Evolutionary conservation across 2,797 vertebrate genomes (phyloP), one percentile per base, ranked within the genome.

Genomic region (Acomys russatus): DNA sequence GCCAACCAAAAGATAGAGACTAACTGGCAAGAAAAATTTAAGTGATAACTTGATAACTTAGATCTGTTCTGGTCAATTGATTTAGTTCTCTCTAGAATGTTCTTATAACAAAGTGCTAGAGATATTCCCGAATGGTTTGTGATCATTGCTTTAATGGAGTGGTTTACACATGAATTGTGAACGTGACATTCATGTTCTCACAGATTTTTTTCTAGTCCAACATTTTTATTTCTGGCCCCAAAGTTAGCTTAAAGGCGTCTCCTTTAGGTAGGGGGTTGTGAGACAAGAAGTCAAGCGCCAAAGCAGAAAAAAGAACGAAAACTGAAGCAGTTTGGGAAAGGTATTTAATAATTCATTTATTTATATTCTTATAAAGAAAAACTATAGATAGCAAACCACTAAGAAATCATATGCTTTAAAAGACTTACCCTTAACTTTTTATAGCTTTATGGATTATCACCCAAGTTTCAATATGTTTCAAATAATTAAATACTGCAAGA

Each of bases 401-500:
- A 95, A 93, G 66, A 95, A 92, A 51, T 63, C 20, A 49, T 80
- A 28, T 0, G 1, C 33, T 4, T 49, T 25, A 38, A 54, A 86
- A 96, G 88, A 97, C 23, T 97, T 94, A 94, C 30, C 85, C 89
- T 66, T 94, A 91, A 73, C 30, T 88, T 73, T 97, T 97, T 84
- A 96, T 80, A 90, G 82, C 70, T 98, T 98, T 98, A 98, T 98
- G 98, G 97, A 97, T 96, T 98, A 97, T 98, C 98, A 98, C 96
- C 56, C 97, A 98, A 98, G 91, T 98, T 98, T 98, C 97, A 98
- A 96, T 98, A 97, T 98, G 95, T 96, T 95, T 98, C 98, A 98
- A 98, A 98, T 98, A 98, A 98, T 99, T 99, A 99, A 98, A 99
- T 99, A 99, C 96, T 95, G 97, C 92, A 98, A 98, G 96, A 30